Evolutionary conservation across 1,140 invertebrate genomes (phyloP).

Genomic region (Orchestia grillus): DNA sequence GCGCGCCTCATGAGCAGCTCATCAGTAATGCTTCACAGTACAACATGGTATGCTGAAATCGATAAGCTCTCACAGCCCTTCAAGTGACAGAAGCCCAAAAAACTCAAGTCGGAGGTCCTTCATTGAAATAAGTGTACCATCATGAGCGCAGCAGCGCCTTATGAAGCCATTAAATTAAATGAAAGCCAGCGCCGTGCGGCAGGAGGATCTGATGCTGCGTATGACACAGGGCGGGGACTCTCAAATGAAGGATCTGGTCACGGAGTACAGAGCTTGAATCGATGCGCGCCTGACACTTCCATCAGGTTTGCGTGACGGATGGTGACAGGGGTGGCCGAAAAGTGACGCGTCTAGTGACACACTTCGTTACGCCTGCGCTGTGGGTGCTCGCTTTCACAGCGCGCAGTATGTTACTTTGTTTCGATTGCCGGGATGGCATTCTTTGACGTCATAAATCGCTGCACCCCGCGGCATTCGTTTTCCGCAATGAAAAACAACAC

Average conservation of each 20-base stretch:
- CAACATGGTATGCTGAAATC: neutral
- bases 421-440: neutral
- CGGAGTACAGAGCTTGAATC: neutral
- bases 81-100: neutral
- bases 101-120: neutral
- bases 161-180: neutral
- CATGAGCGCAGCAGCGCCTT: neutral
- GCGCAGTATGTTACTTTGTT: neutral
- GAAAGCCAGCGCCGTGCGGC: neutral
- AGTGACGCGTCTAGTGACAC: neutral
- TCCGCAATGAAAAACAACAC: neutral
- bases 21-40: neutral
- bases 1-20: too few species aligned
- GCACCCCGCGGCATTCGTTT: neutral
- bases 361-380: neutral
- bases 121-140: neutral
- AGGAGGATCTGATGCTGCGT: neutral
- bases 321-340: neutral
- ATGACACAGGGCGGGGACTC: neutral
- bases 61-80: neutral
- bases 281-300: neutral
- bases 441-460: neutral
- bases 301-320: neutral
- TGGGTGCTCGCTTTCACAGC: neutral
- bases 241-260: neutral